A percentile compares a stretch with the other conserved stretches of the same genome.
Evolutionary conservation across 2,113 vertebrate species (phyloP).

Genomic region (Onychostoma macrolepis): DNA sequence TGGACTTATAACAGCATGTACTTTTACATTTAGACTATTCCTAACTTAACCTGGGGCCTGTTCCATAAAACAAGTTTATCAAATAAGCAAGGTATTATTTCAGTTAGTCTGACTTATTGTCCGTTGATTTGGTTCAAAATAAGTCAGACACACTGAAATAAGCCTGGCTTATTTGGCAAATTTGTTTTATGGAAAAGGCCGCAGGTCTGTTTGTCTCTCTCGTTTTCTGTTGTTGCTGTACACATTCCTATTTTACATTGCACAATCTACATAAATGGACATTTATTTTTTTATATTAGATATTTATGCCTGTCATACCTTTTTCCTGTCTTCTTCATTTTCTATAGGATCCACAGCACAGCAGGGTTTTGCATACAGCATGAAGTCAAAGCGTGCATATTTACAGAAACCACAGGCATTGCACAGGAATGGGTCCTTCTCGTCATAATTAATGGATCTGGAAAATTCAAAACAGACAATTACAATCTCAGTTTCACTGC

Average conservation of each 20-base stretch:
- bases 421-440: slow-evolving; percentile 98
- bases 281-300: neutral
- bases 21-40: neutral
- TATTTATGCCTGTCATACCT: slow-evolving; percentile 73
- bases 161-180: too few species aligned
- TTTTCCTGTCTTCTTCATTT: slow-evolving; percentile 97
- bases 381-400: slow-evolving; percentile 98
- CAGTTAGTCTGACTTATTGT: too few species aligned
- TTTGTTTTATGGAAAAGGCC: too few species aligned
- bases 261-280: neutral
- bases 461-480: neutral
- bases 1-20: too few species aligned
- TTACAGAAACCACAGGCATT: slow-evolving; percentile 99
- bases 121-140: too few species aligned
- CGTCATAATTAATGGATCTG: slow-evolving; percentile 98
- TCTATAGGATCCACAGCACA: slow-evolving; percentile 98
- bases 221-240: neutral
- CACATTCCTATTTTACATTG: neutral
- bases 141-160: too few species aligned
- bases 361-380: slow-evolving; percentile 96
- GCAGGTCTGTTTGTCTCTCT: neutral
- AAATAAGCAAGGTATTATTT: too few species aligned
- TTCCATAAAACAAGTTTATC: too few species aligned
- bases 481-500: neutral
- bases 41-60: neutral